phyloP scores from a whole-genome alignment of 2,888 invertebrate genomes.

The Antitype chi region DNA sequence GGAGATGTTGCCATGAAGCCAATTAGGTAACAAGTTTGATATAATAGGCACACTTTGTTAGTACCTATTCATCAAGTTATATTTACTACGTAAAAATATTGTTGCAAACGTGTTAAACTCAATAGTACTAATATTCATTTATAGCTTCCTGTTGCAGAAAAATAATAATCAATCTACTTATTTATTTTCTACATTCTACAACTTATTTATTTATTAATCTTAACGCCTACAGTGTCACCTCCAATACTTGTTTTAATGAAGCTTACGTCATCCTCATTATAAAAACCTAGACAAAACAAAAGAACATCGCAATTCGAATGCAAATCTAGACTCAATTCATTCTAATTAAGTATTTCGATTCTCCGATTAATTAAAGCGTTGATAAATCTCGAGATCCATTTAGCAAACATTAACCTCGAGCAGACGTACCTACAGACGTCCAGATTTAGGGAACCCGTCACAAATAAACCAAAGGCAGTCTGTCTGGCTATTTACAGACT shows the following conservation, averaged over 20 bases:
- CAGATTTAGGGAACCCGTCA: slow-evolving; percentile 61
- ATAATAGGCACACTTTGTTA: neutral
- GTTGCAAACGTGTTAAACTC: neutral
- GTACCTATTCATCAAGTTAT: neutral
- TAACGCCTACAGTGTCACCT: neutral
- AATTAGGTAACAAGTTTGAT: neutral
- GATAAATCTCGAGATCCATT: slow-evolving; percentile 47
- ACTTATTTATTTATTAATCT: neutral
- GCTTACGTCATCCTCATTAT: neutral
- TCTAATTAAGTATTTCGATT: slow-evolving; percentile 23
- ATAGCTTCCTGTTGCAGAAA: slow-evolving; percentile 1
- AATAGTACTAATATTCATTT: neutral
- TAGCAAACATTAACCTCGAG: slow-evolving; percentile 58
- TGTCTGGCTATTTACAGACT: slow-evolving; percentile 63
- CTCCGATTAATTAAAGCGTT: slow-evolving; percentile 21
- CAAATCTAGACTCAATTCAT: neutral
- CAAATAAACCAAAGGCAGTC: slow-evolving; percentile 51
- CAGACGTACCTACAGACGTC: slow-evolving; percentile 50
- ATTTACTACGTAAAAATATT: neutral
- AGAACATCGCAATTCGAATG: neutral
- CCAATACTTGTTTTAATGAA: neutral
- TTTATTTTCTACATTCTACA: neutral
- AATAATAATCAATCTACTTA: neutral
- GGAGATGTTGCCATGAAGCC: slow-evolving; percentile 3
- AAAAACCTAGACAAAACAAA: slow-evolving; percentile 20